Evolutionary conservation across 2,113 vertebrate genomes (phyloP).

Genomic region (Entomyzon cyanotis): DNA sequence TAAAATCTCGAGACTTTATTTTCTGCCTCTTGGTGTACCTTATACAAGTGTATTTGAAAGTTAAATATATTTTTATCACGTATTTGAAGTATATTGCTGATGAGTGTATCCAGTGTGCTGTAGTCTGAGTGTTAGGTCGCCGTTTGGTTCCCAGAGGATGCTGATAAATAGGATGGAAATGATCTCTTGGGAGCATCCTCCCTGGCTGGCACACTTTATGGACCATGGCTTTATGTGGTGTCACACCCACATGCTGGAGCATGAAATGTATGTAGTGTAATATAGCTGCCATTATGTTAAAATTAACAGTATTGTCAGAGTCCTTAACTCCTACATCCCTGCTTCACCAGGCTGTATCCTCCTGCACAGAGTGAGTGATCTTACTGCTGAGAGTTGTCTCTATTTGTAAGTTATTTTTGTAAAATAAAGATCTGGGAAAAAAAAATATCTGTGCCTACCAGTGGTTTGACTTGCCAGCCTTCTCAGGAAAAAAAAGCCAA

Average conservation of each 20-base stretch:
- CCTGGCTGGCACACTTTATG: constrained; percentile 27
- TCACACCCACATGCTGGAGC: background rate
- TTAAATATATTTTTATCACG: constrained; percentile 75
- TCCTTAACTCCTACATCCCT: background rate
- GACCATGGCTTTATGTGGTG: constrained; percentile 33
- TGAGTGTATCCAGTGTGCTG: constrained; percentile 35
- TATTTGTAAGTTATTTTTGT: constrained; percentile 81
- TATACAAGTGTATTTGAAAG: constrained; percentile 68
- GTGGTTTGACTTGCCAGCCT: background rate
- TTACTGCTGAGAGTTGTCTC: constrained; percentile 35
- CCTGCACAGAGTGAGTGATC: constrained; percentile 26
- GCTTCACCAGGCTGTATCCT: background rate
- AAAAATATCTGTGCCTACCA: background rate
- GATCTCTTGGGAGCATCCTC: constrained; percentile 11
- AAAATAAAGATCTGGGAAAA: constrained; percentile 67
- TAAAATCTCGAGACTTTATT: constrained; percentile 75
- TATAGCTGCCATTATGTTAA: constrained; percentile 16
- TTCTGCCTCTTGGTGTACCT: constrained; percentile 67
- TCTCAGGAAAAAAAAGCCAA: background rate
- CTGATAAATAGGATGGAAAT: background rate
- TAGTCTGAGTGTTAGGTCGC: constrained; percentile 50
- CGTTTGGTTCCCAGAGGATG: constrained; percentile 7
- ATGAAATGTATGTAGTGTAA: constrained; percentile 8
- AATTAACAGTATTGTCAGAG: constrained; percentile 28
- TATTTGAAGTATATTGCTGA: constrained; percentile 55